phyloP scores from a whole-genome alignment of 2,113 vertebrate species.

The Hepsetus odoe region DNA sequence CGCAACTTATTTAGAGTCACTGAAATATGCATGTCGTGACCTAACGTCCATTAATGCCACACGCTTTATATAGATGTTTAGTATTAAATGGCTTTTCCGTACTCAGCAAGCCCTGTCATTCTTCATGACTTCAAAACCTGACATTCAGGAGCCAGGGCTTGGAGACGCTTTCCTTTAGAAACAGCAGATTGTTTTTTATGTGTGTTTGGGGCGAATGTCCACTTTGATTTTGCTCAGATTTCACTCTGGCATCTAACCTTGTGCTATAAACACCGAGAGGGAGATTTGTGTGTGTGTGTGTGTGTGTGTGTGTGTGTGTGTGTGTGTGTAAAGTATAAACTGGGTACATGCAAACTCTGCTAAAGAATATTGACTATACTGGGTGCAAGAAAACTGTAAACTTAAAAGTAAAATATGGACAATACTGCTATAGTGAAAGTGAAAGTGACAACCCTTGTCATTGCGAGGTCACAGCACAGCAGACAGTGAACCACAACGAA shows the following conservation, averaged over 20 bases:
- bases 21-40: constrained; percentile 30
- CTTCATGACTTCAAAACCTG: constrained; percentile 5
- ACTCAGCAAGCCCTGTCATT: constrained; percentile 5
- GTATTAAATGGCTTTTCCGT: constrained; percentile 6
- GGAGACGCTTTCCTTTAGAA: not conserved
- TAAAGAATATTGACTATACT: not conserved
- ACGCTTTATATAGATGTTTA: not conserved
- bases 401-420: too few relatives aligned
- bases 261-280: not conserved
- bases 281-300: not conserved
- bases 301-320: not conserved
- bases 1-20: not conserved
- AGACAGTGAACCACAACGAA: too few relatives aligned
- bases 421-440: too few relatives aligned
- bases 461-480: too few relatives aligned
- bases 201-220: not conserved
- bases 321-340: not conserved
- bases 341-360: not conserved
- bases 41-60: constrained; percentile 25
- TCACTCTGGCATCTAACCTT: not conserved
- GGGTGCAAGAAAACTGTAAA: not conserved
- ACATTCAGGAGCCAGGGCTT: not conserved
- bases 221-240: not conserved
- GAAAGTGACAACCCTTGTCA: too few relatives aligned
- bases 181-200: not conserved